Evolutionary conservation across 2,113 vertebrate species (phyloP).

Genomic region (Zosterops pallidus): DNA sequence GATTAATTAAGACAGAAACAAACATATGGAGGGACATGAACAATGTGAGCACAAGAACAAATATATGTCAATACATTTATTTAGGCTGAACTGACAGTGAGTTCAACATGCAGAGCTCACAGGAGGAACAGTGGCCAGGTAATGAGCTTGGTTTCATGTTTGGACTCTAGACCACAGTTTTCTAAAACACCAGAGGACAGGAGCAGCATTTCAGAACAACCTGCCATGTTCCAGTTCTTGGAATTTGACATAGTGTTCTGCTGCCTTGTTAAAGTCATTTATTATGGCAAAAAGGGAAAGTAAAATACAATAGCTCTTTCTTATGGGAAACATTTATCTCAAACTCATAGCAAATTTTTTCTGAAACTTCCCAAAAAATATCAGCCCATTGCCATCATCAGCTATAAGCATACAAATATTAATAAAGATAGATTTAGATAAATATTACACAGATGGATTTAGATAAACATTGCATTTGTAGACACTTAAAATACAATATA

Average conservation of each 20-base stretch:
- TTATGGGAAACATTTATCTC: neutral
- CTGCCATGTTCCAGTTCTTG: neutral
- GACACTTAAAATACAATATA: neutral
- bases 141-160: neutral
- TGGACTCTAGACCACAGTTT: neutral
- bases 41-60: neutral
- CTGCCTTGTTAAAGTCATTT: neutral
- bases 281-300: neutral
- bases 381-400: neutral
- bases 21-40: neutral
- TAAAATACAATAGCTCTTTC: neutral
- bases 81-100: neutral
- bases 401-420: neutral
- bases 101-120: neutral
- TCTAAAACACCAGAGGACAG: neutral
- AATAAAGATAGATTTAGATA: too few relatives aligned
- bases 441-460: neutral
- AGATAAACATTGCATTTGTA: neutral
- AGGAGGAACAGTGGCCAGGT: neutral
- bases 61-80: neutral
- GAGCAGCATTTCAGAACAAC: neutral
- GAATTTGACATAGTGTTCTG: neutral
- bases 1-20: constrained; percentile 13
- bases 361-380: neutral
- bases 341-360: neutral